Percentiles rank a stretch among this genome's conserved stretches.
These are phyloP conservation scores for Chanos chanos DNA, from an alignment of 2,797 vertebrate genomes.

Conservation along the genomic window DNA sequence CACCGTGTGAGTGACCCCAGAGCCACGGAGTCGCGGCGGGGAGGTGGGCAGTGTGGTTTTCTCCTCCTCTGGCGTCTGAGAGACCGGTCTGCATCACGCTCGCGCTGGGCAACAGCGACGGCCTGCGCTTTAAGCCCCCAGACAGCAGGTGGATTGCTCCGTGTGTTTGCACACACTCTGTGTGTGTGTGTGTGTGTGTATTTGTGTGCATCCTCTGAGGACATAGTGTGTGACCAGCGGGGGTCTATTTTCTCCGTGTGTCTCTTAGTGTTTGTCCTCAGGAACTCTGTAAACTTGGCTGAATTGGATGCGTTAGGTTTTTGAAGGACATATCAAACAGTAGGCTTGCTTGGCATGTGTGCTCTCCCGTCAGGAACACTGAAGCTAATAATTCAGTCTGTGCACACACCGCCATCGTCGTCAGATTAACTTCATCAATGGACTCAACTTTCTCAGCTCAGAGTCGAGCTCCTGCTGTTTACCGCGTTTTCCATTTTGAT, in stretches of 20 bases:
- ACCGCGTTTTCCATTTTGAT: constrained; percentile 18
- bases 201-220: constrained; percentile 46
- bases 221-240: constrained; percentile 6
- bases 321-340: constrained; percentile 42
- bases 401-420: constrained; percentile 28
- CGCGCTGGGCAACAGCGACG: constrained; percentile 23
- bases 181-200: constrained; percentile 26
- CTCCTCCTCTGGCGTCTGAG: constrained; percentile 2
- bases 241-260: constrained; percentile 36
- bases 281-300: constrained; percentile 34
- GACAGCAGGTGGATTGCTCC: constrained; percentile 53
- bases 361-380: constrained; percentile 47
- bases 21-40: not conserved
- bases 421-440: constrained; percentile 11
- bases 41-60: constrained; percentile 1
- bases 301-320: constrained; percentile 15
- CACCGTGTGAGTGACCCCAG: not conserved
- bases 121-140: constrained; percentile 44
- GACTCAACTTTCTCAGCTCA: constrained; percentile 6
- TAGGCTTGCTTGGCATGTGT: constrained; percentile 39
- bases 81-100: constrained; percentile 11
- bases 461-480: constrained; percentile 22
- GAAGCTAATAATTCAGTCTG: constrained; percentile 40
- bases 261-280: constrained; percentile 26
- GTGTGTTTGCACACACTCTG: constrained; percentile 40